Conservation (phyloP, 2,113 vertebrate genomes). For the Tragelaphus scriptus region DNA sequence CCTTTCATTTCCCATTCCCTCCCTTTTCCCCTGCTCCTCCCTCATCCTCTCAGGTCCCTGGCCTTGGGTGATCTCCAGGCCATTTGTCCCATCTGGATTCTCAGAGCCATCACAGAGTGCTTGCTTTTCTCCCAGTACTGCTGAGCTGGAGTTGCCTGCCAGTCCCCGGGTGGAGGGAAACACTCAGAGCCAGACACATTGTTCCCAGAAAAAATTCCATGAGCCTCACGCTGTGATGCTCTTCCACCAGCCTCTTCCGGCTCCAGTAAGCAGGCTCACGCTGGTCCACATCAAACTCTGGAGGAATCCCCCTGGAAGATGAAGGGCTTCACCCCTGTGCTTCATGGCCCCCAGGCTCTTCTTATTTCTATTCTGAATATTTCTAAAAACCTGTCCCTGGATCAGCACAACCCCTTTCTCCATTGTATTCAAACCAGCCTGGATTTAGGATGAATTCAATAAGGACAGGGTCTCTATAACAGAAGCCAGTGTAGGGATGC, state of each 20-base stretch:
- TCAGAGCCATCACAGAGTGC: not conserved
- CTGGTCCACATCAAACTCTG: too few relatives aligned
- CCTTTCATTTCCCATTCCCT: not conserved
- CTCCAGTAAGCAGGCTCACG: not conserved
- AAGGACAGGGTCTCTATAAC: not conserved
- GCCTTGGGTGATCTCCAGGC: slow-evolving; percentile 36
- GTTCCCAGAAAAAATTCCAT: not conserved
- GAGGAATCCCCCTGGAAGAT: not conserved
- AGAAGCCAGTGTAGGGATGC: not conserved
- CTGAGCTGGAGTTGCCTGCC: not conserved
- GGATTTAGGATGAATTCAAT: not conserved
- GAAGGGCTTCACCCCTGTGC: not conserved
- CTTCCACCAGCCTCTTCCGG: not conserved
- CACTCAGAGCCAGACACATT: not conserved
- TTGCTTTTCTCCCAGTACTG: not conserved
- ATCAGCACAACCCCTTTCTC: not conserved
- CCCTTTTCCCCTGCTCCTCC: not conserved
- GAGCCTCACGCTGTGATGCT: not conserved
- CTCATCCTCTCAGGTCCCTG: not conserved
- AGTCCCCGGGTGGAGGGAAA: not conserved
- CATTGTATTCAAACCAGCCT: not conserved
- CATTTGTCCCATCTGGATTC: slow-evolving; percentile 29
- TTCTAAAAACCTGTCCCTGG: not conserved
- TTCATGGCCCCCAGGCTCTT: not conserved
- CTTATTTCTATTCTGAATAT: not conserved